Conservation (phyloP, 2,113 vertebrate species). For the Alethe diademata region DNA sequence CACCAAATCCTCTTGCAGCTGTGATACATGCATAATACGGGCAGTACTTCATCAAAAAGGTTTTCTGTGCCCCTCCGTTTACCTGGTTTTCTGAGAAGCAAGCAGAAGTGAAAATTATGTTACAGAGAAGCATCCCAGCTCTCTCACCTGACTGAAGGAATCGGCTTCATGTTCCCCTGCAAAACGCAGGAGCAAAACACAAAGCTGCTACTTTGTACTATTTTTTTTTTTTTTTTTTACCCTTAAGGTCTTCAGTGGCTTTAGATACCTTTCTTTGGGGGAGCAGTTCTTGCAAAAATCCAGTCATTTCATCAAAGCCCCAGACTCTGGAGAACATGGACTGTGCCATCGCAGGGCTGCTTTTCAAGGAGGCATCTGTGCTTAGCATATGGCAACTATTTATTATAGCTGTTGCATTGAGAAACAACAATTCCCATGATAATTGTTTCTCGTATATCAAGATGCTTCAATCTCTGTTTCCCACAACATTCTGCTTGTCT, state of each 20-base stretch:
- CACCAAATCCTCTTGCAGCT: not conserved
- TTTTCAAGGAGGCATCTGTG: slow-evolving; percentile 79
- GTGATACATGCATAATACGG: accelerated
- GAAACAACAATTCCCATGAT: slow-evolving; percentile 79
- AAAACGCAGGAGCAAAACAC: not conserved
- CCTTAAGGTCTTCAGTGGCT: not conserved
- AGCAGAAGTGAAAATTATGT: not conserved
- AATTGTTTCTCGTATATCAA: slow-evolving; percentile 77
- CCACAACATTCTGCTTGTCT: slow-evolving; percentile 76
- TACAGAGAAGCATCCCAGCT: not conserved
- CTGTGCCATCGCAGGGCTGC: slow-evolving; percentile 65
- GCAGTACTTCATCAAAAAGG: not conserved
- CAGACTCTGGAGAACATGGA: slow-evolving; percentile 60
- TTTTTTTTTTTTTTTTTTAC: not conserved
- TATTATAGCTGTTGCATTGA: slow-evolving; percentile 77
- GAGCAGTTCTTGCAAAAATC: slow-evolving; percentile 44
- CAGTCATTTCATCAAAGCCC: slow-evolving; percentile 52
- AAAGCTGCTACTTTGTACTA: not conserved
- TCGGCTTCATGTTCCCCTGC: not conserved
- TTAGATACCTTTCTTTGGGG: slow-evolving; percentile 32
- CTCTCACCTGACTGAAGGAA: not conserved
- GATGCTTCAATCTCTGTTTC: slow-evolving; percentile 73
- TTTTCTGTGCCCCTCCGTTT: not conserved
- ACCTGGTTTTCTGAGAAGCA: not conserved
- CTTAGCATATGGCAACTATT: slow-evolving; percentile 81